Evolutionary conservation across 1,140 invertebrate genomes (phyloP).

Genomic region (Bacillus rossius): DNA sequence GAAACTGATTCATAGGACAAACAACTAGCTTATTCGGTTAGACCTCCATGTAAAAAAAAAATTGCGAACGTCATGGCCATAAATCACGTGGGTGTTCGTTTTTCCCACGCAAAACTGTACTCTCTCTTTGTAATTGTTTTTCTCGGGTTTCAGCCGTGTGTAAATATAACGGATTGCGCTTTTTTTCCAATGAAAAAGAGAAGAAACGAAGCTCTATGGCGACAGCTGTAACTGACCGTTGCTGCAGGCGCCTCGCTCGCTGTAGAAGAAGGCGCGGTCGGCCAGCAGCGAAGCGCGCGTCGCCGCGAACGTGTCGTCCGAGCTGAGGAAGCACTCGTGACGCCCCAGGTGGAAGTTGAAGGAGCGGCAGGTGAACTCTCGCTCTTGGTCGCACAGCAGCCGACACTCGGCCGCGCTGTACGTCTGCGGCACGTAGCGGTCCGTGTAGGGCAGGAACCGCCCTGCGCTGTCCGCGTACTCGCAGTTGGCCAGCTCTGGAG

Average conservation of each 20-base stretch:
- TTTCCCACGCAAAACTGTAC: no score
- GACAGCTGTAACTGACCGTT: conserved; percentile 46
- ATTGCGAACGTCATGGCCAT: no score
- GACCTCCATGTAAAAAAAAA: no score
- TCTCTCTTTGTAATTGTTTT: no score
- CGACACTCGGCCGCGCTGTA: conserved; percentile 40
- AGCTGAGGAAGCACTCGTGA: conserved; percentile 44
- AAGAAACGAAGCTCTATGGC: no score
- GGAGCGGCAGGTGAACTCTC: conserved; percentile 43
- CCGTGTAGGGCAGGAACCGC: conserved; percentile 41
- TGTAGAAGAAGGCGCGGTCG: conserved; percentile 43
- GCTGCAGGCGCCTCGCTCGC: conserved; percentile 45
- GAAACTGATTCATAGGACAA: no score
- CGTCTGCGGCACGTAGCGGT: conserved; percentile 38
- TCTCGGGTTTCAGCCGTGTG: no score
- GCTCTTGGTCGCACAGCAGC: conserved; percentile 42
- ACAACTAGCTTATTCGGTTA: no score
- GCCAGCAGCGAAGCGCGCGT: conserved; percentile 30
- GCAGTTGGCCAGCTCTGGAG: conserved; percentile 44
- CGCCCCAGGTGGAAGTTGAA: conserved; percentile 36
- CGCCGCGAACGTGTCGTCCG: conserved; percentile 42
- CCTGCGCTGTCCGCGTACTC: conserved; percentile 44
- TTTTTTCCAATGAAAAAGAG: no score
- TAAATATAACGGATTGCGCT: no score
- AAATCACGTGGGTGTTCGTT: no score